Conservation (phyloP, 1,140 invertebrate species). For the Drosophila burlai region DNA sequence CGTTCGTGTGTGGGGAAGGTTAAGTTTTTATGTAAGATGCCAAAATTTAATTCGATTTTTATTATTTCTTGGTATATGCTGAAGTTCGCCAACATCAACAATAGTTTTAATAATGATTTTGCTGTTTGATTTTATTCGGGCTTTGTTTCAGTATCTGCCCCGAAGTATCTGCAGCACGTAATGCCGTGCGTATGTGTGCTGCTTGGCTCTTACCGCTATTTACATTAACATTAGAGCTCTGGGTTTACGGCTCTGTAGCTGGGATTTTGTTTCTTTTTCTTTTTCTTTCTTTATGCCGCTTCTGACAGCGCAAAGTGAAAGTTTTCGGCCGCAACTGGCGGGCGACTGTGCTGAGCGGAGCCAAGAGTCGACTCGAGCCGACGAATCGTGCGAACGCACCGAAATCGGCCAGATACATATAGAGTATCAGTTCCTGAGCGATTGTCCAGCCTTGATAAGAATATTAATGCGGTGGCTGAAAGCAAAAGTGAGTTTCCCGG, state of each 20-base stretch:
- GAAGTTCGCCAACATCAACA: constrained; percentile 60
- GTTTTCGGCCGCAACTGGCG: constrained; percentile 43
- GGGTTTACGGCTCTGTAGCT: constrained; percentile 56
- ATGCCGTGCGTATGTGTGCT: constrained; percentile 50
- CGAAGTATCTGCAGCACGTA: constrained; percentile 71
- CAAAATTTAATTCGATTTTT: constrained; percentile 75
- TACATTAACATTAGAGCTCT: constrained; percentile 83
- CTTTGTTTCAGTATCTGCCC: constrained; percentile 71
- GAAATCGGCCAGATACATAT: constrained; percentile 30
- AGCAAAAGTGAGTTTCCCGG: constrained; percentile 63
- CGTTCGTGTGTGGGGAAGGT: constrained; percentile 65
- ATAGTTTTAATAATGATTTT: constrained; percentile 78
- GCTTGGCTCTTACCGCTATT: constrained; percentile 78
- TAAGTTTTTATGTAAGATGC: constrained; percentile 81
- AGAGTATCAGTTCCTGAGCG: constrained; percentile 17
- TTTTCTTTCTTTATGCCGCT: constrained; percentile 50
- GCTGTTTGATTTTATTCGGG: constrained; percentile 60
- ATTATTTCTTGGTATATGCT: constrained; percentile 51
- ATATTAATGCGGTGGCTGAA: constrained; percentile 60
- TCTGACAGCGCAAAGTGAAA: constrained; percentile 81
- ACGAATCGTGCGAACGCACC: constrained; percentile 54
- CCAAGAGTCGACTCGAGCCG: constrained; percentile 11
- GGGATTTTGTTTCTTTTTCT: constrained; percentile 6
- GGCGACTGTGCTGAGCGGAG: constrained; percentile 30
- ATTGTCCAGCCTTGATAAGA: constrained; percentile 53